Conservation (phyloP, 2,113 vertebrate genomes). For the Petaurus breviceps region DNA sequence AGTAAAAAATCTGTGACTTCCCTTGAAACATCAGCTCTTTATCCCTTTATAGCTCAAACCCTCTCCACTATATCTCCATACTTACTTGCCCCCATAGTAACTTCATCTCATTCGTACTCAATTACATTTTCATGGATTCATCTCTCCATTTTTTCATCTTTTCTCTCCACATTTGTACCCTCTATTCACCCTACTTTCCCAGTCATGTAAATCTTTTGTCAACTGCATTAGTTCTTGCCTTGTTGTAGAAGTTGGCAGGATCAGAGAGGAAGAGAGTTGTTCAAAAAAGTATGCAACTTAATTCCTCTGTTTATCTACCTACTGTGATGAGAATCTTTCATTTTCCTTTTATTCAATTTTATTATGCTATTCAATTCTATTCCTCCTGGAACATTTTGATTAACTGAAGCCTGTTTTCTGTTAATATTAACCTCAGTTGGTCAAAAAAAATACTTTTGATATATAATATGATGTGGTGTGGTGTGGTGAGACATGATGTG, state of each 20-base stretch:
- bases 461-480: not conserved
- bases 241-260: not conserved
- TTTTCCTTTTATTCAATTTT: not conserved
- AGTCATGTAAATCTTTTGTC: not conserved
- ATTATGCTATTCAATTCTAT: not conserved
- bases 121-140: not conserved
- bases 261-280: no score
- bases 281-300: not conserved
- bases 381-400: not conserved
- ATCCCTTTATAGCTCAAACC: not conserved
- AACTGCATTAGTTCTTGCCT: not conserved
- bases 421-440: not conserved
- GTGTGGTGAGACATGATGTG: no score
- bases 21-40: not conserved
- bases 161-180: not conserved
- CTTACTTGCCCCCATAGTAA: not conserved
- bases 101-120: not conserved
- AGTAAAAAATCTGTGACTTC: not conserved
- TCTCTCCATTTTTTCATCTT: not conserved
- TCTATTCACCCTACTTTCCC: not conserved
- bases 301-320: not conserved
- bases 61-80: not conserved
- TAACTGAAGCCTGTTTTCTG: not conserved
- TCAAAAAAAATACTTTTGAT: not conserved
- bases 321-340: not conserved